Conservation (phyloP, 2,113 vertebrate species). For the Centropus unirufus region DNA sequence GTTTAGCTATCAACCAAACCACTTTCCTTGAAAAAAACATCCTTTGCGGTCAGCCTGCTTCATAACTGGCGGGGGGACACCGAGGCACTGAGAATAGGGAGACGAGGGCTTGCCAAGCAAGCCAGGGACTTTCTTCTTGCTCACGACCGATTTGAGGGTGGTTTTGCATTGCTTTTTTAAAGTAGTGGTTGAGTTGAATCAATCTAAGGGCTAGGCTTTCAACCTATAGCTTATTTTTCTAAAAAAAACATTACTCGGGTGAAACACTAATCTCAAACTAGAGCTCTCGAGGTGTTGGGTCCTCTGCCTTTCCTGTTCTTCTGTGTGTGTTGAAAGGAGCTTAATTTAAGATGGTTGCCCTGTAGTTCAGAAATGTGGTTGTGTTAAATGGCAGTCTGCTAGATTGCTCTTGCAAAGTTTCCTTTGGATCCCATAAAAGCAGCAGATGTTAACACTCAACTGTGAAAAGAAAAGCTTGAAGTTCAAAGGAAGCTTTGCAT, state of each 20-base stretch:
- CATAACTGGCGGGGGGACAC: background rate
- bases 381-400: background rate
- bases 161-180: background rate
- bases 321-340: slow-evolving; percentile 1
- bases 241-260: background rate
- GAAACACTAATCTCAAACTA: background rate
- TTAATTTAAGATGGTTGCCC: background rate
- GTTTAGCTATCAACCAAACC: background rate
- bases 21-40: background rate
- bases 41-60: background rate
- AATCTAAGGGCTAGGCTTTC: background rate
- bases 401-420: background rate
- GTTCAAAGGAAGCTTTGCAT: slow-evolving; percentile 41
- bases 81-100: background rate
- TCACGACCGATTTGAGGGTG: rapidly evolving
- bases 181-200: background rate
- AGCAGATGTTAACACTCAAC: slow-evolving; percentile 33
- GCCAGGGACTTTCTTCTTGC: background rate
- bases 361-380: background rate
- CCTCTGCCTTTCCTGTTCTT: slow-evolving; percentile 53
- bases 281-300: background rate
- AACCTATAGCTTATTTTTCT: background rate
- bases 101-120: background rate
- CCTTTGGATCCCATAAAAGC: background rate
- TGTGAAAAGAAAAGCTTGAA: slow-evolving; percentile 11